These are phyloP conservation scores for Chironex yamaguchii DNA, from an alignment of 30 jellyfish, hydroid and myxozoan species.

Conservation along the genomic window DNA sequence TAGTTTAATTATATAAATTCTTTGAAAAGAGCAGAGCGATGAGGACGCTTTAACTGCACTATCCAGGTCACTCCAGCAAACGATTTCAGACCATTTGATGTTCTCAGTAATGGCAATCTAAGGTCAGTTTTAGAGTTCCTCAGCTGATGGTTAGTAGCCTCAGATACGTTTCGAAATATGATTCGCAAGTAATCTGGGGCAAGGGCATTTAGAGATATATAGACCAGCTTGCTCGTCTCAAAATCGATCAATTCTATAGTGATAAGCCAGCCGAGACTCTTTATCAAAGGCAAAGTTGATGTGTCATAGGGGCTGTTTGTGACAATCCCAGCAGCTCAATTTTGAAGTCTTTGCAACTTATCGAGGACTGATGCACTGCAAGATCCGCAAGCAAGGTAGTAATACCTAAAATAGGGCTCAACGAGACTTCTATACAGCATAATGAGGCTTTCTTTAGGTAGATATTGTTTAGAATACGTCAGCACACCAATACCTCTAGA, in stretches of 20 bases:
- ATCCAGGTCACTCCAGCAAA: no score
- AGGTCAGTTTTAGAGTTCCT: background rate
- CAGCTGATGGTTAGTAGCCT: background rate
- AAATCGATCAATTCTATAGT: background rate
- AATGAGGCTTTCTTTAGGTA: background rate
- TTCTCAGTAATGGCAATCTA: no score
- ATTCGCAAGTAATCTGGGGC: background rate
- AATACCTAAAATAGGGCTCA: background rate
- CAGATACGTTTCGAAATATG: background rate
- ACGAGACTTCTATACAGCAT: background rate
- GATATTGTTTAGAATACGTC: no score
- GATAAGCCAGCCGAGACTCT: conserved; percentile 5
- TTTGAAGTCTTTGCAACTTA: background rate
- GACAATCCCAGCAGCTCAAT: background rate
- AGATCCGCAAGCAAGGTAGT: conserved; percentile 5
- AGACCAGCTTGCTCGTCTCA: conserved; percentile 28
- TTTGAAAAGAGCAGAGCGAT: no score
- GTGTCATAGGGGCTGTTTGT: conserved; percentile 20
- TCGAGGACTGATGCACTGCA: conserved; percentile 3
- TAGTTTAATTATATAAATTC: no score
- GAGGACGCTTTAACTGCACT: no score
- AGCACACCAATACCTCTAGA: background rate
- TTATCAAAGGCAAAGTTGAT: background rate
- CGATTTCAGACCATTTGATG: no score
- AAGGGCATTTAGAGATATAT: conserved; percentile 13